Percentiles rank a stretch among this genome's conserved stretches.
These are phyloP conservation scores for Salvelinus fontinalis DNA, from an alignment of 2,113 vertebrate species.

Conservation along the genomic window DNA sequence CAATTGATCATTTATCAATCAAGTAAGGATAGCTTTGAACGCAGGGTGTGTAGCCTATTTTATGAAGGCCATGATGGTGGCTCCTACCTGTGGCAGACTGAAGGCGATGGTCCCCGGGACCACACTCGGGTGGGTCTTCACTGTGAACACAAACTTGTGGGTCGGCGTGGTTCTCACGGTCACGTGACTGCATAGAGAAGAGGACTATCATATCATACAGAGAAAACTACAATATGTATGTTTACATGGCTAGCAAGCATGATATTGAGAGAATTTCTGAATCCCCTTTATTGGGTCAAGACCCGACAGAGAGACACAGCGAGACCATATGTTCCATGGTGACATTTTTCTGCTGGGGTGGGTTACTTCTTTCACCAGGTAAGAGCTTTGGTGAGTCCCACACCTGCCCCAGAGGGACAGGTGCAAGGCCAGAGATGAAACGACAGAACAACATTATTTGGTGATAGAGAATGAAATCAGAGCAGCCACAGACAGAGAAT, in stretches of 20 bases:
- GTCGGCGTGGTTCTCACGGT: constrained; percentile 83
- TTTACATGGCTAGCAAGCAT: too few species aligned
- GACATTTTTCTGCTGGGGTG: neutral
- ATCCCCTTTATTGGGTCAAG: too few species aligned
- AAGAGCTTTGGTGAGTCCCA: neutral
- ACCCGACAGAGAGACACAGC: too few species aligned
- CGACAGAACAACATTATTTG: too few species aligned
- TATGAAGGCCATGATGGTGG: too few species aligned
- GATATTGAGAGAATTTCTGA: too few species aligned
- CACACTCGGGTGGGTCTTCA: constrained; percentile 82
- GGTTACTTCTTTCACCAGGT: neutral
- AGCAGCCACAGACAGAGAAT: neutral
- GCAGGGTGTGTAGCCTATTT: constrained; percentile 17
- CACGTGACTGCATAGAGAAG: constrained; percentile 79
- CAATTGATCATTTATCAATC: too few species aligned
- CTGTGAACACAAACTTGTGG: constrained; percentile 88
- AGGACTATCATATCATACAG: too few species aligned
- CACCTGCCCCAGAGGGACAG: neutral
- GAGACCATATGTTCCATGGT: too few species aligned
- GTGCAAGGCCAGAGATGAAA: neutral
- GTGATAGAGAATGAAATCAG: neutral
- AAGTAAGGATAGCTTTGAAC: too few species aligned
- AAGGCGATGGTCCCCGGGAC: constrained; percentile 85
- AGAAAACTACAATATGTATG: too few species aligned
- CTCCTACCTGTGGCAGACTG: constrained; percentile 89